Percentiles rank a stretch among this genome's conserved stretches.
phyloP scores from a whole-genome alignment of 2,113 vertebrate species.

The Lonchura striata region DNA sequence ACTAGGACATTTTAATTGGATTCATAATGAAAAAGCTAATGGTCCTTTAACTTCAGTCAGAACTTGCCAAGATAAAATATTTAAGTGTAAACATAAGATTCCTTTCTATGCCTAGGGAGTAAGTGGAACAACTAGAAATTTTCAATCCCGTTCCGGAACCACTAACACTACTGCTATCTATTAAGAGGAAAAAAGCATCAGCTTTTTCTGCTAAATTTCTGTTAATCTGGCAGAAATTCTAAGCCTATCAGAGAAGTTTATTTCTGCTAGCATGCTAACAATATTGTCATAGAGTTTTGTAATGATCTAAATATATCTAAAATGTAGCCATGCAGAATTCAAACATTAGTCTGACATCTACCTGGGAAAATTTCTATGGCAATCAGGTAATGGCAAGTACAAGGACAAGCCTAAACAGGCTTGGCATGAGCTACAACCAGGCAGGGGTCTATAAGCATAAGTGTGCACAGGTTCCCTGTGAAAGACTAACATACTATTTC shows the following conservation, averaged over 20 bases:
- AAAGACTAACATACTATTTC: neutral
- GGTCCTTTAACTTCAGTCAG: slow-evolving; percentile 13
- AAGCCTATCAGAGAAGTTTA: neutral
- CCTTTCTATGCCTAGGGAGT: slow-evolving; percentile 27
- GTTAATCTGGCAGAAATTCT: neutral
- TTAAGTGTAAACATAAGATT: slow-evolving; percentile 52
- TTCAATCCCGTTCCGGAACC: neutral
- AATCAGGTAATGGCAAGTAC: neutral
- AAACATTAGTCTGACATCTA: neutral
- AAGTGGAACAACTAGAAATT: slow-evolving; percentile 26
- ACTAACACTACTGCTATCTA: slow-evolving; percentile 1
- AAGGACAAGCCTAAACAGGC: neutral
- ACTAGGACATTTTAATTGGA: slow-evolving; percentile 41
- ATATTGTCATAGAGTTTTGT: neutral
- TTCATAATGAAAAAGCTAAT: slow-evolving; percentile 46
- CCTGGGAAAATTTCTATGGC: neutral
- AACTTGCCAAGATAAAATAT: slow-evolving; percentile 10
- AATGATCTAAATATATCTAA: neutral
- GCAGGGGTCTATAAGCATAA: neutral
- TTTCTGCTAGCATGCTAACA: neutral
- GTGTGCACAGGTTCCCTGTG: neutral
- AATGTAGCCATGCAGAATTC: neutral
- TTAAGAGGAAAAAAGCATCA: neutral
- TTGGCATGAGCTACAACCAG: neutral
- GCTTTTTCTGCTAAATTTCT: neutral